A percentile compares a stretch with the other conserved stretches of the same genome.
phyloP scores from a whole-genome alignment of 2,113 vertebrate genomes.

The Brienomyrus brachyistius region DNA sequence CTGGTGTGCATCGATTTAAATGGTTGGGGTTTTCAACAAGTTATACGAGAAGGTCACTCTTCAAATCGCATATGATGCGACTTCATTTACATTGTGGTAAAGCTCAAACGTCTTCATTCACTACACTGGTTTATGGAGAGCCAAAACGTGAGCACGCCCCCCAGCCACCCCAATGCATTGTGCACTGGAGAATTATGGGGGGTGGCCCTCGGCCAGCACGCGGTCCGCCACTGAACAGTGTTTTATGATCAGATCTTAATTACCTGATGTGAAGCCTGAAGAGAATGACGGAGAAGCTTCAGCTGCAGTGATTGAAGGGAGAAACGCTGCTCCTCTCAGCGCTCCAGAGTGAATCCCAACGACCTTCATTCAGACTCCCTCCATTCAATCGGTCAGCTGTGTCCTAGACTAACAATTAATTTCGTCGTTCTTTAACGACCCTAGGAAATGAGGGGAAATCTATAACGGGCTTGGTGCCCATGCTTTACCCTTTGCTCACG shows the following conservation, averaged over 20 bases:
- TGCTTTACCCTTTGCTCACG: background rate
- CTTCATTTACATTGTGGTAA: background rate
- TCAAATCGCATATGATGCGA: background rate
- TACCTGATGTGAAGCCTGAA: background rate
- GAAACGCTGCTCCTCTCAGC: background rate
- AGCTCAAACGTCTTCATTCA: background rate
- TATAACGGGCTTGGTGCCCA: background rate
- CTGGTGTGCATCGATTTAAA: background rate
- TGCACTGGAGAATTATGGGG: background rate
- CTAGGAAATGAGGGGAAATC: background rate
- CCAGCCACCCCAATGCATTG: background rate
- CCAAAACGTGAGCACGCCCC: background rate
- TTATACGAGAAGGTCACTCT: background rate
- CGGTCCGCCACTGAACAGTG: background rate
- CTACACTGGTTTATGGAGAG: background rate
- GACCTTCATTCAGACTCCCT: background rate
- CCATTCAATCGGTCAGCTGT: background rate
- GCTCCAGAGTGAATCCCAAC: background rate
- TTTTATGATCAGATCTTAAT: conserved; percentile 5
- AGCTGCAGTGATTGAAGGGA: background rate
- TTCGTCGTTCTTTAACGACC: background rate
- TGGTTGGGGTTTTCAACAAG: background rate
- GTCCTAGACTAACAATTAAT: conserved; percentile 4
- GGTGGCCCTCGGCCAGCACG: background rate
- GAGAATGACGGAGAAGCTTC: background rate